Conservation (phyloP, 2,113 vertebrate genomes). For the Brachionichthys hirsutus region DNA sequence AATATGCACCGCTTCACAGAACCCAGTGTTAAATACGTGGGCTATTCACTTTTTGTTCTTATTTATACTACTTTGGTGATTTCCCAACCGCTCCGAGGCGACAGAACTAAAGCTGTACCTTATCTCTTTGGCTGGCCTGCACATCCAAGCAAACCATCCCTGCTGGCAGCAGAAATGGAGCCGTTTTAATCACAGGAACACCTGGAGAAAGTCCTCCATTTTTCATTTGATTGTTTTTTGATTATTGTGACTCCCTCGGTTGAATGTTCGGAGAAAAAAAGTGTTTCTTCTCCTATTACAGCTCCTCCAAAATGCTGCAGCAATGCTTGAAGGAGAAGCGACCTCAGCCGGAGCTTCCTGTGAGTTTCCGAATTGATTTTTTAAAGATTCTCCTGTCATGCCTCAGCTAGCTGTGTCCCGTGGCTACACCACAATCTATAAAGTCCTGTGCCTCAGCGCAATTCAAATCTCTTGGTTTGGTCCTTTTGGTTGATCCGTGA, state of each 20-base stretch:
- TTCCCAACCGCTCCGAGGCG: slow-evolving; percentile 5
- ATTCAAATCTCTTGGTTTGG: slow-evolving; percentile 34
- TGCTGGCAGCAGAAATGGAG: slow-evolving; percentile 30
- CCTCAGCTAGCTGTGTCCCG: slow-evolving; percentile 64
- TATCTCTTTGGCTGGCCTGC: slow-evolving; percentile 42
- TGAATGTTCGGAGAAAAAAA: slow-evolving; percentile 55
- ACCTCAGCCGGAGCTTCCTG: slow-evolving; percentile 64
- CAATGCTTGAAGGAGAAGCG: slow-evolving; percentile 59
- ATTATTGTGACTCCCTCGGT: slow-evolving; percentile 56
- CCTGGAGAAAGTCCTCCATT: slow-evolving; percentile 44
- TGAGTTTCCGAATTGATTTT: slow-evolving; percentile 70
- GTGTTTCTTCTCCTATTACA: slow-evolving; percentile 48
- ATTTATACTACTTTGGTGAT: slow-evolving; percentile 9
- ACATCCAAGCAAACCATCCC: slow-evolving; percentile 43
- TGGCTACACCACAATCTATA: slow-evolving; percentile 60
- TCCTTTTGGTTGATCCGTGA: slow-evolving; percentile 26
- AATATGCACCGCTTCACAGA: slow-evolving; percentile 14
- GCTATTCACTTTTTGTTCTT: slow-evolving; percentile 6
- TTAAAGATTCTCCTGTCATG: slow-evolving; percentile 69
- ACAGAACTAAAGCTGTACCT: slow-evolving; percentile 34
- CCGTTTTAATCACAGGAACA: slow-evolving; percentile 51
- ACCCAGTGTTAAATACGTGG: slow-evolving; percentile 7
- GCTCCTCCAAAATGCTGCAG: slow-evolving; percentile 57
- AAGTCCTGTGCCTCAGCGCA: slow-evolving; percentile 52
- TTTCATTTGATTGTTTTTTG: slow-evolving; percentile 42